Percentiles rank a stretch among this genome's conserved stretches.
Conservation (phyloP, 2,797 vertebrate species). For the Moxostoma hubbsi region DNA sequence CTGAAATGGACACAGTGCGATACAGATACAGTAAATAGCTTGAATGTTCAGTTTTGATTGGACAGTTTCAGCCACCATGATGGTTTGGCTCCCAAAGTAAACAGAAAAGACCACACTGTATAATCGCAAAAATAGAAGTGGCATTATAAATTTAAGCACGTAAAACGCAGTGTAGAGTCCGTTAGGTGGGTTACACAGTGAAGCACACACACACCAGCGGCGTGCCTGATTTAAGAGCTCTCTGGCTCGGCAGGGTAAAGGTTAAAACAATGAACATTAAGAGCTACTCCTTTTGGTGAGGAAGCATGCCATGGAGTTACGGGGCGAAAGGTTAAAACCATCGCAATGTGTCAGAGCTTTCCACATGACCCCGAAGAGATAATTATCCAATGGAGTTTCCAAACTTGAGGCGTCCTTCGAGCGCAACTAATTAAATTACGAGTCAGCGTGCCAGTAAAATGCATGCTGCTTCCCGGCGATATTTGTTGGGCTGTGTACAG, state of each 20-base stretch:
- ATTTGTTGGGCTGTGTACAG: slow-evolving; percentile 48
- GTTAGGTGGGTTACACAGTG: background rate
- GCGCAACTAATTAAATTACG: background rate
- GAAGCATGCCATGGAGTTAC: slow-evolving; percentile 35
- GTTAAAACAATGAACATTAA: slow-evolving; percentile 65
- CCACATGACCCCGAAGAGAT: slow-evolving; percentile 49
- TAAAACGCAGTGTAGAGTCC: slow-evolving; percentile 5
- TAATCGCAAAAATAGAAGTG: slow-evolving; percentile 1
- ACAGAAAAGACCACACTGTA: slow-evolving; percentile 37
- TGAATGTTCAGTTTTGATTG: slow-evolving; percentile 23
- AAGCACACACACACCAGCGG: background rate
- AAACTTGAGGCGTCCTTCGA: slow-evolving; percentile 27
- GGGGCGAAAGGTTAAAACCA: slow-evolving; percentile 64
- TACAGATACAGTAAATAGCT: background rate
- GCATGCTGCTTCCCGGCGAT: slow-evolving; percentile 36
- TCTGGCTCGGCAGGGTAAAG: slow-evolving; percentile 55
- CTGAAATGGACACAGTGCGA: too few species aligned
- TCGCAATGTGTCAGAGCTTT: slow-evolving; percentile 49
- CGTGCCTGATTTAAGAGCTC: slow-evolving; percentile 57
- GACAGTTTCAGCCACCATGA: slow-evolving; percentile 2
- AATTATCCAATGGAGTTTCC: slow-evolving; percentile 48
- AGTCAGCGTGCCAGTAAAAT: slow-evolving; percentile 28
- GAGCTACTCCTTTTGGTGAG: slow-evolving; percentile 47
- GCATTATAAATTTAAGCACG: background rate
- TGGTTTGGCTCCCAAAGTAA: slow-evolving; percentile 38